These are phyloP conservation scores for Pao palembangensis DNA, from an alignment of 2,113 vertebrate species.

Conservation along the genomic window DNA sequence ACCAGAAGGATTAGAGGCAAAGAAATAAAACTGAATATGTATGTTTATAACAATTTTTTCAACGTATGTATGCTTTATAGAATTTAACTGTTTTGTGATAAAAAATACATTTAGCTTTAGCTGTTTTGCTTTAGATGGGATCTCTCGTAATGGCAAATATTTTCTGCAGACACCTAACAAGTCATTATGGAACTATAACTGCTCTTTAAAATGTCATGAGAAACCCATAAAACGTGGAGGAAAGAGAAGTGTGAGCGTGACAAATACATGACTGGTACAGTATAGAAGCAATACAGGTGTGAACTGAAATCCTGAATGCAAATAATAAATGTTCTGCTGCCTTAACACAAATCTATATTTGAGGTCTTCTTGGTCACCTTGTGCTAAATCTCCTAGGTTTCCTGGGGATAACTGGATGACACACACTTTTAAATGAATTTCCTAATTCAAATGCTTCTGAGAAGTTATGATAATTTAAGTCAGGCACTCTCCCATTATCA, in stretches of 20 bases:
- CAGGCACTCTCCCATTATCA: too few species aligned
- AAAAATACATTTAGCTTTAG: too few species aligned
- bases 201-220: conserved; percentile 61
- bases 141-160: conserved; percentile 36
- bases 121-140: too few species aligned
- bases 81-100: neutral
- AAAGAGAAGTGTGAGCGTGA: neutral
- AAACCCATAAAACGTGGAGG: conserved; percentile 27
- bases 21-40: too few species aligned
- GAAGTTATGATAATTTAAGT: neutral
- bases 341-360: conserved; percentile 14
- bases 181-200: conserved; percentile 62
- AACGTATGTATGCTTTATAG: neutral
- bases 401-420: neutral
- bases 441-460: neutral
- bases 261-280: conserved; percentile 29
- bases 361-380: neutral
- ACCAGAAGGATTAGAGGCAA: too few species aligned
- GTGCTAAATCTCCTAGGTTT: too few species aligned
- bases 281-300: conserved; percentile 14
- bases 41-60: neutral
- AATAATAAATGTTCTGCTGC: conserved; percentile 22
- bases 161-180: conserved; percentile 54
- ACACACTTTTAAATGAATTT: neutral
- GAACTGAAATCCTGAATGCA: conserved; percentile 26